phyloP scores from a whole-genome alignment of 2,888 invertebrate species.

The Nycteola revayana region DNA sequence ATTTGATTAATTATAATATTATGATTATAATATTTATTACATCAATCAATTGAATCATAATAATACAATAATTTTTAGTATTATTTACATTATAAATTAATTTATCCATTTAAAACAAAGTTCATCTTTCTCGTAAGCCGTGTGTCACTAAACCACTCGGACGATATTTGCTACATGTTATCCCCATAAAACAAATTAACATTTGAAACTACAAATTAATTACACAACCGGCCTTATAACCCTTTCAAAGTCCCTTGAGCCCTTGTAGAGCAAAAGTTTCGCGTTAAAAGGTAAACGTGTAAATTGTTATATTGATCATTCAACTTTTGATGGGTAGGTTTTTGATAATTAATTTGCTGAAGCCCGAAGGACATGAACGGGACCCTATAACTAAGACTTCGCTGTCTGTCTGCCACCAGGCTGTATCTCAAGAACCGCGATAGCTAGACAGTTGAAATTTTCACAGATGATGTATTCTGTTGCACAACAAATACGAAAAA shows the following conservation, averaged over 20 bases:
- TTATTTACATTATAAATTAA: too few relatives aligned
- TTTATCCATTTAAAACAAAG: too few relatives aligned
- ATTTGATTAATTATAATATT: too few relatives aligned
- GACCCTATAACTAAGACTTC: too few relatives aligned
- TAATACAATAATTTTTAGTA: too few relatives aligned
- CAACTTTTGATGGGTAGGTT: neutral
- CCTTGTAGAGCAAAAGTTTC: neutral
- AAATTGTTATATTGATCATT: neutral
- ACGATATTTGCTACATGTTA: conserved; percentile 35
- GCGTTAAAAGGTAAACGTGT: neutral
- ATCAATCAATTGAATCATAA: too few relatives aligned
- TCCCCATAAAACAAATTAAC: conserved; percentile 58
- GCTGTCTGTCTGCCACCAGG: too few relatives aligned
- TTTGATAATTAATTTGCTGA: neutral
- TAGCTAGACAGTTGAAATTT: too few relatives aligned
- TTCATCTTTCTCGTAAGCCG: conserved; percentile 6
- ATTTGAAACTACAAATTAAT: conserved; percentile 74
- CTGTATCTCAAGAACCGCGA: too few relatives aligned
- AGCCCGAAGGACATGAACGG: neutral
- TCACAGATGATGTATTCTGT: too few relatives aligned
- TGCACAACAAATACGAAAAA: too few relatives aligned
- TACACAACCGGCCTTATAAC: conserved; percentile 60
- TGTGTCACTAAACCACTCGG: conserved; percentile 15
- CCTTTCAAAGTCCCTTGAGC: conserved; percentile 38
- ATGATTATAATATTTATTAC: too few relatives aligned